Percentiles rank a stretch among this genome's conserved stretches.
Evolutionary conservation across 2,113 vertebrate species (phyloP).

Genomic region (Australoheros scitulus): DNA sequence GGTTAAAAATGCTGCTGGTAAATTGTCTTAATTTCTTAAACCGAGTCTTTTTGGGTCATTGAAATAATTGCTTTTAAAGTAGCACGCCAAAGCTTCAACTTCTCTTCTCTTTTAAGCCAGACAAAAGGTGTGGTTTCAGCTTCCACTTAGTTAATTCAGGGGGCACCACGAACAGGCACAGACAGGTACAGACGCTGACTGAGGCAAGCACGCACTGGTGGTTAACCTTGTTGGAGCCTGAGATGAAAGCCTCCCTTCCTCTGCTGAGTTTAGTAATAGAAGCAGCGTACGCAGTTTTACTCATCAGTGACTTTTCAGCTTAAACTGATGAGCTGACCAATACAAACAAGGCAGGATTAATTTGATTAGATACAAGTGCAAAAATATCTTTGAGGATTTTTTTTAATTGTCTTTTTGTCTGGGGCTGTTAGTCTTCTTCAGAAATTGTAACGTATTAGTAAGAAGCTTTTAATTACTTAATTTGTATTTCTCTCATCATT

Average conservation of each 20-base stretch:
- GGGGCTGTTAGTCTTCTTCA: rapidly evolving
- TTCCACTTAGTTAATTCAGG: background rate
- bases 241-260: background rate
- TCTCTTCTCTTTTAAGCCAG: background rate
- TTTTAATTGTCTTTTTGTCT: background rate
- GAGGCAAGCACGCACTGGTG: background rate
- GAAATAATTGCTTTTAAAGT: background rate
- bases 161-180: conserved; percentile 1
- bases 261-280: background rate
- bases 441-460: background rate
- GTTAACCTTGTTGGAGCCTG: conserved; percentile 4
- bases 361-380: background rate
- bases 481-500: background rate
- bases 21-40: background rate
- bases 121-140: conserved; percentile 9
- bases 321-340: too few relatives aligned
- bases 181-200: conserved; percentile 13
- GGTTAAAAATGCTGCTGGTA: background rate
- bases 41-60: background rate
- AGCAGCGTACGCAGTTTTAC: background rate
- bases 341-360: rapidly evolving
- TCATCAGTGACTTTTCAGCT: background rate
- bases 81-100: background rate
- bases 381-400: background rate
- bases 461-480: background rate